These are phyloP conservation scores for Syrmaticus mikado DNA, from an alignment of 2,113 vertebrate species.

Conservation along the genomic window DNA sequence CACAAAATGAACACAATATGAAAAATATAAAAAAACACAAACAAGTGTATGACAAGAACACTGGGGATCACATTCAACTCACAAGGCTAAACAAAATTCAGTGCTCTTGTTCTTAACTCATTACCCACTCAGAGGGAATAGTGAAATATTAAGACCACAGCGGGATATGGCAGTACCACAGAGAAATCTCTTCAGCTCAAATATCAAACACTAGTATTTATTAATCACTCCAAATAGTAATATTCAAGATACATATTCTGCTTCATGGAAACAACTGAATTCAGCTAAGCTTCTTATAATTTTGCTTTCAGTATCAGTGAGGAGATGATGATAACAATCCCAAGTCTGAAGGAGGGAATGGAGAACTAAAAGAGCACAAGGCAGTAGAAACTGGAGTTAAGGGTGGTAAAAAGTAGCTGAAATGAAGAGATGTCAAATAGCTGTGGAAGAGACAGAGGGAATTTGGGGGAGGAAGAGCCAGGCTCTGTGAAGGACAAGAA, in stretches of 20 bases:
- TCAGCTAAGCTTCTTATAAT: background rate
- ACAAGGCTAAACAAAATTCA: slow-evolving; percentile 31
- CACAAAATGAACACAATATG: slow-evolving; percentile 9
- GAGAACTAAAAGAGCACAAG: background rate
- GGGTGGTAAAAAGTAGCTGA: background rate
- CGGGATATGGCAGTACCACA: background rate
- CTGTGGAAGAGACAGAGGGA: background rate
- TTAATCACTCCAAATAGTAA: background rate
- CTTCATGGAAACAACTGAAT: background rate
- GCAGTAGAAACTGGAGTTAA: background rate
- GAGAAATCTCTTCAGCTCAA: background rate
- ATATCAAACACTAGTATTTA: background rate
- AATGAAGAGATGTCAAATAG: background rate
- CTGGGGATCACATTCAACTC: slow-evolving; percentile 4
- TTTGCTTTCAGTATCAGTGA: background rate
- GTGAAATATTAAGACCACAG: background rate
- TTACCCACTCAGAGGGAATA: background rate
- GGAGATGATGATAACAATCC: background rate
- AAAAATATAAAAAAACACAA: slow-evolving; percentile 58
- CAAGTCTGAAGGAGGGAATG: background rate
- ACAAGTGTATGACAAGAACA: slow-evolving; percentile 22
- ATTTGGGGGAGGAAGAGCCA: background rate
- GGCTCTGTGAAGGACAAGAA: background rate
- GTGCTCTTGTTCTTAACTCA: slow-evolving; percentile 37
- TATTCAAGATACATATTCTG: background rate